Evolutionary conservation across 2,797 vertebrate genomes (phyloP).

Genomic region (Enteromius afrohamiltoni): DNA sequence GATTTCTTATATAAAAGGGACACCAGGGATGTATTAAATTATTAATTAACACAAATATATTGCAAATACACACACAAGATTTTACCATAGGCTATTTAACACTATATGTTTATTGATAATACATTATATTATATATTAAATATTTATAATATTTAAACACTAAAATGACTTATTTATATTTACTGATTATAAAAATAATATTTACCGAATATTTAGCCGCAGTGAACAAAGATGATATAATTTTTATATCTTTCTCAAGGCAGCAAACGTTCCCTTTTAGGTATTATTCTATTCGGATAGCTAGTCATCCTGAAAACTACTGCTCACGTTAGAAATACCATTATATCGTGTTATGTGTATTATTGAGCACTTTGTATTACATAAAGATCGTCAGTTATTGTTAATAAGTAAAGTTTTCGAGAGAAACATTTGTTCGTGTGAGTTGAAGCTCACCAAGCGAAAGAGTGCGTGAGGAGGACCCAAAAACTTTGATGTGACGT

Average conservation of each 20-base stretch:
- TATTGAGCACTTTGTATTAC: neutral
- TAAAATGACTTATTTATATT: neutral
- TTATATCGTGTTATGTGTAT: neutral
- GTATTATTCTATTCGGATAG: neutral
- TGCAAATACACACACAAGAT: neutral
- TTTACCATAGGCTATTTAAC: neutral
- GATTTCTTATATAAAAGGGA: neutral
- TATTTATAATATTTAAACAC: neutral
- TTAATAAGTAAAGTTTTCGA: neutral
- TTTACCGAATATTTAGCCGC: neutral
- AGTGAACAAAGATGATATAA: neutral
- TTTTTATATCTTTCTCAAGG: neutral
- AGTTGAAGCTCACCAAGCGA: neutral
- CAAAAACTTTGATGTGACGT: slow-evolving; percentile 67
- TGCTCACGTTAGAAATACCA: neutral
- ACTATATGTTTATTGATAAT: neutral
- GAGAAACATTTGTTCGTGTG: neutral
- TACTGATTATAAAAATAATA: neutral
- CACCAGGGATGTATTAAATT: neutral
- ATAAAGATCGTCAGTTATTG: neutral
- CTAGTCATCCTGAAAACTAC: neutral
- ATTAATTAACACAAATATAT: neutral
- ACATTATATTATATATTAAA: neutral
- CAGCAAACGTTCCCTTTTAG: neutral
- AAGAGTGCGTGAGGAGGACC: slow-evolving; percentile 44